Conservation (phyloP, 2,113 vertebrate species). For the Miniopterus natalensis region DNA sequence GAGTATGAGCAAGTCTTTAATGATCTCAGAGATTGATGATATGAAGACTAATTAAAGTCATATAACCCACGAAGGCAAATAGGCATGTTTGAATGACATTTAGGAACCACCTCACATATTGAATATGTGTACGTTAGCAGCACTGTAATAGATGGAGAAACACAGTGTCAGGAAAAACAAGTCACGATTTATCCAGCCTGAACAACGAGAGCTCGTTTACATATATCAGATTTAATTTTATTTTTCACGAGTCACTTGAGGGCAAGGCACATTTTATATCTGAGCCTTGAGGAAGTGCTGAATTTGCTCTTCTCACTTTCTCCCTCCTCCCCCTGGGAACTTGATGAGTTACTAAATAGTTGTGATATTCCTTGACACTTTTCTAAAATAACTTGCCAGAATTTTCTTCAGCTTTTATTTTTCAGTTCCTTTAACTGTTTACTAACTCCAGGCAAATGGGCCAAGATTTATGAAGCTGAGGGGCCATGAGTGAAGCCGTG, state of each 20-base stretch:
- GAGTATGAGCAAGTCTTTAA: background rate
- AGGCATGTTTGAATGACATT: constrained; percentile 40
- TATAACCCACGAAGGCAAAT: background rate
- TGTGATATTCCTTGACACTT: constrained; percentile 56
- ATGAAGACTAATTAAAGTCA: constrained; percentile 48
- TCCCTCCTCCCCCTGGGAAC: constrained; percentile 10
- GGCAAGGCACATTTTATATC: constrained; percentile 66
- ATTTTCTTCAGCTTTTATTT: constrained; percentile 64
- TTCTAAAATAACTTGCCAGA: constrained; percentile 67
- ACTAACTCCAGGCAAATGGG: background rate
- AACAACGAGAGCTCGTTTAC: constrained; percentile 70
- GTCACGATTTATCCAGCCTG: constrained; percentile 60
- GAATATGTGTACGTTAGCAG: constrained; percentile 47
- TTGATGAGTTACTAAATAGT: constrained; percentile 53
- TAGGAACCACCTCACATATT: constrained; percentile 20
- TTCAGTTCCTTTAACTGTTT: constrained; percentile 54
- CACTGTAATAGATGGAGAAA: constrained; percentile 59
- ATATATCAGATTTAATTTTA: constrained; percentile 79
- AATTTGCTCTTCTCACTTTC: constrained; percentile 39
- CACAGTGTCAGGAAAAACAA: constrained; percentile 66
- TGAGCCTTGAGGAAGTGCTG: constrained; percentile 55
- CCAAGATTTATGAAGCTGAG: background rate
- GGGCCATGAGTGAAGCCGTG: background rate
- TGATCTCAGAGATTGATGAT: background rate
- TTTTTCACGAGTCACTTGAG: constrained; percentile 76